Evolutionary conservation across 2,797 vertebrate genomes (phyloP).

Genomic region (Fratercula arctica): DNA sequence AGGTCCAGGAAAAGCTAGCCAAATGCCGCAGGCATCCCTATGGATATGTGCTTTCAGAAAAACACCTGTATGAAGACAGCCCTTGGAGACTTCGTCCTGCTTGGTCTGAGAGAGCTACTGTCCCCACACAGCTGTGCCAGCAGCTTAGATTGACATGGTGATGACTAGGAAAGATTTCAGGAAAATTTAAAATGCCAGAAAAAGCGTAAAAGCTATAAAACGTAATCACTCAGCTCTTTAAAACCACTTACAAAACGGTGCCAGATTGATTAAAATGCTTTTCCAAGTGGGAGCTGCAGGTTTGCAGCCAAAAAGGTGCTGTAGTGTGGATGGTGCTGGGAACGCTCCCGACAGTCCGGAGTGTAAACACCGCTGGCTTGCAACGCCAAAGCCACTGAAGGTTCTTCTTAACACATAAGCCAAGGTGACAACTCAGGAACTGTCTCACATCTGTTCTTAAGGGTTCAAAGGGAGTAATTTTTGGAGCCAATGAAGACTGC

Average conservation of each 20-base stretch:
- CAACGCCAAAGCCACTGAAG: neutral
- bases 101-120: neutral
- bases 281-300: neutral
- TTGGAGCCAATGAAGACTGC: neutral
- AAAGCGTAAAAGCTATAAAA: neutral
- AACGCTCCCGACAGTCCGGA: accelerated
- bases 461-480: neutral
- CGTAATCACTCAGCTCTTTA: neutral
- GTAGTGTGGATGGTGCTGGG: neutral
- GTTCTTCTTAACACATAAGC: neutral
- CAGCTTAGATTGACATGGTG: neutral
- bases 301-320: neutral
- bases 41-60: neutral
- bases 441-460: neutral
- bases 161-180: neutral
- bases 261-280: neutral
- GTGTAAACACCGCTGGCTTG: neutral
- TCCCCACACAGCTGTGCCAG: neutral
- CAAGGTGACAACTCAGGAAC: neutral
- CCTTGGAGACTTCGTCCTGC: neutral
- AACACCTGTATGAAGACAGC: neutral
- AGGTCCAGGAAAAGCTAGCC: neutral
- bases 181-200: neutral
- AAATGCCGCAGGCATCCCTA: neutral
- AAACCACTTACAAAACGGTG: neutral